Evolutionary conservation across 2,113 vertebrate genomes (phyloP), one percentile per base, ranked within the genome.

Genomic region (Thryonomys swinderianus): DNA sequence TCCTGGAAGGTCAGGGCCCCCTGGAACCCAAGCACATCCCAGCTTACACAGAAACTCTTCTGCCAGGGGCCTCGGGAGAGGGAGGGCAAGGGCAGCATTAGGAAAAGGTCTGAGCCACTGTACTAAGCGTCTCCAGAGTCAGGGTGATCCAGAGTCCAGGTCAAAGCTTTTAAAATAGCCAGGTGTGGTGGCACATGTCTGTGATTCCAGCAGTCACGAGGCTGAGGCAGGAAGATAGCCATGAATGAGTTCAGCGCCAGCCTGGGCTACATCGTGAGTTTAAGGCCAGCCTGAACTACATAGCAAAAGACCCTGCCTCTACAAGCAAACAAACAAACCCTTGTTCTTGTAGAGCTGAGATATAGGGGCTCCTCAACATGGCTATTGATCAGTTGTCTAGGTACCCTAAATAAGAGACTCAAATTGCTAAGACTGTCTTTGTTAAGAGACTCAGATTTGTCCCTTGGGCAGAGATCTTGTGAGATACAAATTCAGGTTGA

Each of bases 21-120:
- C 95, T 95, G 91, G 53, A 90, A 96, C 21, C 90, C 23, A 40
- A 95, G 81, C 25, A 71, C 21, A 88, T 21, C 2, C 32, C 30
- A 32, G 51, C 34, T 93, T 27, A 96, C 64, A 17, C n/a, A n/a
- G n/a, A n/a, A n/a, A n/a, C n/a, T n/a, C n/a, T n/a, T n/a, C n/a
- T n/a, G n/a, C n/a, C n/a, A 71, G n/a, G 42, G 51, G 42, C 5
- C 32, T 51, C 30, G 30, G 53, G 23, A 17, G 32, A 61, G 62
- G 45, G 32, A 32, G 51, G 18, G n/a, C 79, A 79, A 11, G 55
- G 17, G 48, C 23, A 57, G 25, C 23, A n/a, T n/a, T n/a, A n/a
- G n/a, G n/a, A n/a, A n/a, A n/a, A n/a, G n/a, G n/a, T n/a, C n/a
- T n/a, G n/a, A 8, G n/a, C 61, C 2, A 0, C 2, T 79, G 62